Evolutionary conservation across 1,140 invertebrate genomes (phyloP), one percentile per base, ranked within the genome.

Genomic region (Procambarus virginalis): DNA sequence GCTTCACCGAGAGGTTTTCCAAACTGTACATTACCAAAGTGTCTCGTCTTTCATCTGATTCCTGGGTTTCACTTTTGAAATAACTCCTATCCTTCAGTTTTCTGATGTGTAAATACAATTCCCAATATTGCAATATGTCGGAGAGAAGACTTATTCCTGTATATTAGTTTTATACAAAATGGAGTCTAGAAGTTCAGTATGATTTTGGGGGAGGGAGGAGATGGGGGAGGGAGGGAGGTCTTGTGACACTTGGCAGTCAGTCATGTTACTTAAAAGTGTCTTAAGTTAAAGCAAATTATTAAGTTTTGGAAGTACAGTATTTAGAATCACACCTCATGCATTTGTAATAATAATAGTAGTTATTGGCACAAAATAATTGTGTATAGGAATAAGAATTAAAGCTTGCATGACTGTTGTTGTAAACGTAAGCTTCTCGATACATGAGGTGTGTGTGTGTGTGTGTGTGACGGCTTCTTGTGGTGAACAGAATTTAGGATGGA

Each of bases 31-130:
- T 34, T 73, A 73, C 68, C 68, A 73, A 73, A 73, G 68, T 73
- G 51, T 55, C 51, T 73, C 4, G n/a, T 73, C 20, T 34, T 73
- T 73, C 68, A 73, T 73, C 22, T 34, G 68, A 73, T 73, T 73
- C 20, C 22, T 73, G 3, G n/a, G 68, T 73, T 34, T 73, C 20
- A 73, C 5, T 34, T 73, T 73, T 34, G 68, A 34, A 73, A 34
- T 73, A 34, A 5, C 20, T 17, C 1, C 55, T 58, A 58, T 9
- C 12, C 60, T 64, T 73, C 68, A 8, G 3, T 73, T 73, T 73
- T 34, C 68, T 34, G n/a, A 34, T 73, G 68, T 73, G 68, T 73
- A 73, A 34, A 73, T 73, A 73, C n/a, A 73, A 73, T n/a, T 73
- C 68, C 3, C 68, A 73, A 73, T 34, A 68, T 73, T 34, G 22